These are phyloP conservation scores for Umimayanthus chanpuru DNA, from an alignment of 92 coral and sea anemone genomes.

Conservation along the genomic window DNA sequence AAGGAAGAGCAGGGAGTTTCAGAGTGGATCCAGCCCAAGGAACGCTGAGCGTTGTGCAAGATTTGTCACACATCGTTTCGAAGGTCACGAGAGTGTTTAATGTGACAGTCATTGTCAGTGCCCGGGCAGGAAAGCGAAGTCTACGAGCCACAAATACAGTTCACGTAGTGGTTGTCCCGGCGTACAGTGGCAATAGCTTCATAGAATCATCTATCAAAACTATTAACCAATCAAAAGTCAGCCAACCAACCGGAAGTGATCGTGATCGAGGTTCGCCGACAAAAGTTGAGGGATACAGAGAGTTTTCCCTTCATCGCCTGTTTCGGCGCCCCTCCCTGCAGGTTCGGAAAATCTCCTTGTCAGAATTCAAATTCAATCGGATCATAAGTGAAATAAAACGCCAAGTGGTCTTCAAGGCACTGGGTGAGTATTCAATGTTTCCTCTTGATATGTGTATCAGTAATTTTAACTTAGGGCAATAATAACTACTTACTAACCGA, in stretches of 20 bases:
- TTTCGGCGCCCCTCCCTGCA: conserved; percentile 86
- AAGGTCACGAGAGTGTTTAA: conserved; percentile 34
- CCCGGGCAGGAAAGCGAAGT: conserved; percentile 47
- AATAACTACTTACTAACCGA: too few species aligned
- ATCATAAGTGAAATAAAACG: conserved; percentile 78
- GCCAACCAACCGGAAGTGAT: conserved; percentile 31
- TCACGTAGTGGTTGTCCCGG: conserved; percentile 84
- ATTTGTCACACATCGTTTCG: conserved; percentile 16
- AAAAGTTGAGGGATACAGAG: conserved; percentile 39
- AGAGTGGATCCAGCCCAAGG: conserved; percentile 31
- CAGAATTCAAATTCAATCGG: conserved; percentile 79
- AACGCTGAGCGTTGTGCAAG: conserved; percentile 21
- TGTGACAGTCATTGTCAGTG: conserved; percentile 49
- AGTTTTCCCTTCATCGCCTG: conserved; percentile 89
- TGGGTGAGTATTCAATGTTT: conserved; percentile 56
- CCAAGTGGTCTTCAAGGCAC: conserved; percentile 64
- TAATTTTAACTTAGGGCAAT: not conserved
- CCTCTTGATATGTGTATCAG: not conserved
- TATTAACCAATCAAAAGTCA: conserved; percentile 57
- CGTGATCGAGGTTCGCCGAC: conserved; percentile 46
- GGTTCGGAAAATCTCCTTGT: conserved; percentile 83
- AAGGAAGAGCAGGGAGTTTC: conserved; percentile 27
- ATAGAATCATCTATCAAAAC: conserved; percentile 77
- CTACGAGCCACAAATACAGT: conserved; percentile 64
- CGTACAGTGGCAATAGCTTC: conserved; percentile 75